Base-by-base conservation (phyloP, 1,140 invertebrate genomes). In the Xylocopa sonorina region DNA sequence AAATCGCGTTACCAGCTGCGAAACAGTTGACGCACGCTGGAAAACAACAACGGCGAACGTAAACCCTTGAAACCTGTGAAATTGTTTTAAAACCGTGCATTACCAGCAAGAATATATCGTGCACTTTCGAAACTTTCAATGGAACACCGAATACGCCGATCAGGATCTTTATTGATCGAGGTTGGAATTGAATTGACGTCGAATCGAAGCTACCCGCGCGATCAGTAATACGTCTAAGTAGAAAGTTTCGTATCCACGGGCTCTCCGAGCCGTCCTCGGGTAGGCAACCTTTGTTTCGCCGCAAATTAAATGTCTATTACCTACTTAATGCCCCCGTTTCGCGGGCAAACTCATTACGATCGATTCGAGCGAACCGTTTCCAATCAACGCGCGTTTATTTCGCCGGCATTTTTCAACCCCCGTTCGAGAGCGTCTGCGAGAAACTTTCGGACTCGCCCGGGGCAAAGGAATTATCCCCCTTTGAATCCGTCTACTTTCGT, bases 401-500 rank as follows among this genome's bases (percentile, higher is more conserved):
- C 71, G 18, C 0, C 18, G 43, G n/a, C 18, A 73, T 63, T 51
- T 63, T 51, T 29, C 57, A 18, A 62, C 27, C 32, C 43, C 57
- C 55, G n/a, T 62, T 14, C 41, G 69, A 16, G 1, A 3, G n/a
- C 21, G 21, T 3, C 57, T 16, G n/a, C 29, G 18, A 38, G 57
- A 16, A 43, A 63, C 57, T 63, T 63, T 12, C 24, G 9, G 43
- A n/a, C 38, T 57, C 27, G 24, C 29, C 6, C 3, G 29, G 32
- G 18, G 43, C 1, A 73, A 32, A 73, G 57, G 24, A 73, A 73
- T 73, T 74, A 41, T 64, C 58, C 48, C 12, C 58, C 72, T 64
- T 64, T 51, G 58, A 74, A 74, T 51, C 64, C 29, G 58, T 64
- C 72, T 64, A 74, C 46, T 74, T 41, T 73, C n/a, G n/a, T 71